Base-by-base conservation (phyloP, 2,888 invertebrate genomes). In the Tenthredo scrophulariae region DNA sequence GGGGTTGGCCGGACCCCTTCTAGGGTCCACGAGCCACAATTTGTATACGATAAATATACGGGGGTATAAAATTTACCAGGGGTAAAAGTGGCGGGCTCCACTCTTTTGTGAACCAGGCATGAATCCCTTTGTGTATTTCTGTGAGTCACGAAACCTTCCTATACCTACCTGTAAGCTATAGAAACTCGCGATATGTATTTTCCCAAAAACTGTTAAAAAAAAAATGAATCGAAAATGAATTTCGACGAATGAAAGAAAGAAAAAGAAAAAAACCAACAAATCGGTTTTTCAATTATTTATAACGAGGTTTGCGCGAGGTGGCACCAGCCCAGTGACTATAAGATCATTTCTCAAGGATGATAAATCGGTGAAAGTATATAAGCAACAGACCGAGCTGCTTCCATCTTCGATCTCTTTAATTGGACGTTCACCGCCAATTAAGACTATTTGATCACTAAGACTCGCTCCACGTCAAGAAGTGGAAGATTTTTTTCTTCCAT, bases 341-440 rank as follows among this genome's bases (percentile, higher is more conserved):
- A 29, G 77, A 77, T 77, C 77, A 80, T 80, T 80, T 37, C 80
- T 40, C 58, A 80, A 80, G 40, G 62, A 80, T 80, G 80, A 80
- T 80, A 50, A 80, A 80, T 80, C 80, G 80, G 80, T 80, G 80
- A 80, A 80, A 80, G 80, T 80, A 33, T 79, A n/a, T 18, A 33
- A 67, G 67, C 33, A 18, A 62, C 33, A 33, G 37, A 15, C 2
- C 62, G 62, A 9, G 37, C 62, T 62, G 50, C 29, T 80, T 62
- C 80, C 80, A 80, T 80, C 80, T 80, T 80, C 62, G 80, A 80
- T 80, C 58, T 80, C 80, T 80, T 80, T 80, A 80, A 80, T 80
- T 80, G 80, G 80, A 80, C 80, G 80, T 80, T 80, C 58, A 37
- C n/a, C 62, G 80, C 62, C 80, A 80, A 80, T 80, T 80, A 80